phyloP scores from a whole-genome alignment of 2,797 vertebrate genomes.

The Ceyx erithaca region DNA sequence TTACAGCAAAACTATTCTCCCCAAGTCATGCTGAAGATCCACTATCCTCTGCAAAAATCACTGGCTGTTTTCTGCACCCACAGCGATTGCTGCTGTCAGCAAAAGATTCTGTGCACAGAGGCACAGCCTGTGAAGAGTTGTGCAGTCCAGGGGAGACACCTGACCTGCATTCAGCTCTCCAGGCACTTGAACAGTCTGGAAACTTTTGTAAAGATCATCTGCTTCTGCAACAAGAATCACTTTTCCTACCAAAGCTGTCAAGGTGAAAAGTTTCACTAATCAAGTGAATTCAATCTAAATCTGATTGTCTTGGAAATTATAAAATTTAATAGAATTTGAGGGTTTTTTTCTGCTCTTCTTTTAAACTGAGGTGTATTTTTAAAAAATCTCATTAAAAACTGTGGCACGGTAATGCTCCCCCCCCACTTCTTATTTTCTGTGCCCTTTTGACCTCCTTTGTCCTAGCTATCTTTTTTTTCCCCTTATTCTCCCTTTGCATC shows the following conservation, averaged over 20 bases:
- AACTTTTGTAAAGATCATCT: rapidly evolving
- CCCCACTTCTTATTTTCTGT: conserved; percentile 27
- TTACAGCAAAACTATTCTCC: neutral
- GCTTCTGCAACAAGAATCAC: rapidly evolving
- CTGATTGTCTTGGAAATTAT: rapidly evolving
- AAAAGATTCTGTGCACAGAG: neutral
- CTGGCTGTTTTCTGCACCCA: neutral
- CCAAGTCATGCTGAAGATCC: rapidly evolving
- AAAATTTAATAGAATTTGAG: neutral
- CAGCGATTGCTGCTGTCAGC: rapidly evolving
- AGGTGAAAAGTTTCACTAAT: neutral
- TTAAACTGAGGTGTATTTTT: neutral
- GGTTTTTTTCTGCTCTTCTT: neutral
- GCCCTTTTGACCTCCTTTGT: conserved; percentile 32
- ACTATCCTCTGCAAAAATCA: neutral
- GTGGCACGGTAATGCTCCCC: neutral
- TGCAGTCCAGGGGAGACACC: neutral
- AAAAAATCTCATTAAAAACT: neutral
- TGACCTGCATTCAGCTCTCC: neutral
- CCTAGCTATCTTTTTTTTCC: neutral
- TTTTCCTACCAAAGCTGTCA: rapidly evolving
- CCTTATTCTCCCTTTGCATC: conserved; percentile 29
- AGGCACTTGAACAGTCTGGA: rapidly evolving
- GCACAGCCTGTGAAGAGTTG: neutral
- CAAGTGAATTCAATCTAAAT: too few relatives aligned